Conservation (phyloP, 1,140 invertebrate genomes). For the Drepana arcuata region DNA sequence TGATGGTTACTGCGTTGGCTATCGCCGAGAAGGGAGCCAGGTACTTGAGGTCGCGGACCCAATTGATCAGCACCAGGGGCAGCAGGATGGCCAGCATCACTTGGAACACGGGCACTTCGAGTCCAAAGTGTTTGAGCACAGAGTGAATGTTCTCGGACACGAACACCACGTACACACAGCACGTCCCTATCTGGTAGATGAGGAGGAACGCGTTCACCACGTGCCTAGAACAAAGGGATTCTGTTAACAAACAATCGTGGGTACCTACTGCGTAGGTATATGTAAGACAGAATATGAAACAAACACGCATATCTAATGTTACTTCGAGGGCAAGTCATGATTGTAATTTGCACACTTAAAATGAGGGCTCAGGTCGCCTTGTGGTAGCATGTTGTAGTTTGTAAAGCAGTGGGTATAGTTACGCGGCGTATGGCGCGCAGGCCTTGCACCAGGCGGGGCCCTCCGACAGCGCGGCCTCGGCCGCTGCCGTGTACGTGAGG, state of each 20-base stretch:
- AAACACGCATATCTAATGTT: too few relatives aligned
- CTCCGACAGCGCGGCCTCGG: constrained; percentile 78
- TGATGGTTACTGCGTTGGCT: constrained; percentile 78
- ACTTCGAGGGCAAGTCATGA: too few relatives aligned
- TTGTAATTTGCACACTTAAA: too few relatives aligned
- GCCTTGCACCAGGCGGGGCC: constrained; percentile 76
- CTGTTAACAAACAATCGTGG: too few relatives aligned
- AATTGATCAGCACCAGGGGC: constrained; percentile 79
- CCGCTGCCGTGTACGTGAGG: constrained; percentile 80
- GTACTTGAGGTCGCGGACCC: constrained; percentile 80
- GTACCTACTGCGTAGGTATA: too few relatives aligned
- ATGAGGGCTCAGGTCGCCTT: too few relatives aligned
- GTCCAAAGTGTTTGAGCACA: constrained; percentile 68
- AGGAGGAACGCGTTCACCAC: constrained; percentile 81
- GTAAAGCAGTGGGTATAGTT: constrained; percentile 40
- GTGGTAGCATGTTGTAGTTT: too few relatives aligned
- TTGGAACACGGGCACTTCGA: constrained; percentile 48
- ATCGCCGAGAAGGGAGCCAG: constrained; percentile 82
- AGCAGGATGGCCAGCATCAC: constrained; percentile 76
- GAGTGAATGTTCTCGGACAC: constrained; percentile 81
- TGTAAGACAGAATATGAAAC: too few relatives aligned
- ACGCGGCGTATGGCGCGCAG: constrained; percentile 74
- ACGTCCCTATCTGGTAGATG: constrained; percentile 89
- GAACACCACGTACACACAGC: constrained; percentile 91
- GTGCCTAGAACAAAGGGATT: constrained; percentile 73